phyloP scores from a whole-genome alignment of 64 coral and sea anemone species.

The Astreopora myriophthalma region DNA sequence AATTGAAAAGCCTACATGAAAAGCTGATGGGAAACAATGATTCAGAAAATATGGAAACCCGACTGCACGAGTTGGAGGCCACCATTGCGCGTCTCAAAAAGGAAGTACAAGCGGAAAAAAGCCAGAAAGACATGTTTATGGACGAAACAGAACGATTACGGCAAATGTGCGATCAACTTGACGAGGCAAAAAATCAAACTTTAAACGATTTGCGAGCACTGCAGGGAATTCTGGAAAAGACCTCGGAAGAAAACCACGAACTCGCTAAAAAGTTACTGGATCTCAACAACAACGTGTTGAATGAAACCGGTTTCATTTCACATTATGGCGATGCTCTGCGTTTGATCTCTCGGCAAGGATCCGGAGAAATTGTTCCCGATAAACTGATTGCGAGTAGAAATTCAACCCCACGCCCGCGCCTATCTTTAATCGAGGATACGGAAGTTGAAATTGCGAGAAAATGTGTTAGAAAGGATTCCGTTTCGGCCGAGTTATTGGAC shows the following conservation, averaged over 20 bases:
- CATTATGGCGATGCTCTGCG: not conserved
- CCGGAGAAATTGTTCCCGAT: not conserved
- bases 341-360: not conserved
- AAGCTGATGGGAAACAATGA: not conserved
- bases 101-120: not conserved
- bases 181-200: not conserved
- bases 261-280: not conserved
- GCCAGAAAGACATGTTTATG: not conserved
- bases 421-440: not conserved
- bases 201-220: not conserved
- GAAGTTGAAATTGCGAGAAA: not conserved
- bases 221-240: not conserved
- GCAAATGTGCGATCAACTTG: not conserved
- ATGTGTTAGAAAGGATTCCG: not conserved
- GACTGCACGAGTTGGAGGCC: not conserved
- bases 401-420: not conserved
- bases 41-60: not conserved
- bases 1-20: constrained; percentile 47
- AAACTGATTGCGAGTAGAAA: not conserved
- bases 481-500: not conserved
- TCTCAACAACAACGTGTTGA: not conserved
- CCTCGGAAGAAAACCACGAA: not conserved
- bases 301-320: not conserved
- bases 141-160: not conserved
- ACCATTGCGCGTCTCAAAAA: not conserved